Base-by-base conservation (phyloP, 2,113 vertebrate species). In the Odontesthes bonariensis region DNA sequence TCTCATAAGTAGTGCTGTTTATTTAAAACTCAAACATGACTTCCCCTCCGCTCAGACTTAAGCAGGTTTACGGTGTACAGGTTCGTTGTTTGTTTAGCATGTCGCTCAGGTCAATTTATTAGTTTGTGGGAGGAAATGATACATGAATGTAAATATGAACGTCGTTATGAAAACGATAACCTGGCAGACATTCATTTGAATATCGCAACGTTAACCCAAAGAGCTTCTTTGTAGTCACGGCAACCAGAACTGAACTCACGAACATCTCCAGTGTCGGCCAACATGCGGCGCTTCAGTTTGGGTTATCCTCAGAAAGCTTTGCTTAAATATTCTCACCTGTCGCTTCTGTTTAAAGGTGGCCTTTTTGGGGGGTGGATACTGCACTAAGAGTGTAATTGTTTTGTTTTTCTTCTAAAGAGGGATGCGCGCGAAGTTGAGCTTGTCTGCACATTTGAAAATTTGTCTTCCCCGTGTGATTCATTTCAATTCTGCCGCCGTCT, bases 81-180 rank as follows among this genome's bases (percentile, higher is more conserved):
- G 19, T 67, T 73, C 22, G 8, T 51, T 55, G 53, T 61, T 17
- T 63, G 27, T 57, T 56, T 38, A 79, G 49, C 47, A 81, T 69
- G 44, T 77, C 76, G 52, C 82, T 88, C 81, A 80, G 82, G 74
- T 78, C 72, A 59, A 69, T 70, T 73, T 73, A 49, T 74, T 40
- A 32, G 58, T 51, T 46, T 49, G 10, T 65, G 17, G n/a, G 59
- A 69, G 33, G 47, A 65, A 65, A 67, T 53, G 8, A 75, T 10
- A 65, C 42, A 46, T 83, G 73, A 88, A 89, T 92, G 89, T 88
- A 77, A 72, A 83, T 69, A 61, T 46, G 5, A 71, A 82, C 71
- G 64, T 56, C 20, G 52, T 44, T 13, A 6, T 44, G 16, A 57
- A 55, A 46, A 10, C 19, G 12, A 47, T 31, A n/a, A n/a, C n/a